Evolutionary conservation across 2,888 invertebrate species (phyloP), one percentile per base, ranked within the genome.

Genomic region (Acanthacorydalis orientalis): DNA sequence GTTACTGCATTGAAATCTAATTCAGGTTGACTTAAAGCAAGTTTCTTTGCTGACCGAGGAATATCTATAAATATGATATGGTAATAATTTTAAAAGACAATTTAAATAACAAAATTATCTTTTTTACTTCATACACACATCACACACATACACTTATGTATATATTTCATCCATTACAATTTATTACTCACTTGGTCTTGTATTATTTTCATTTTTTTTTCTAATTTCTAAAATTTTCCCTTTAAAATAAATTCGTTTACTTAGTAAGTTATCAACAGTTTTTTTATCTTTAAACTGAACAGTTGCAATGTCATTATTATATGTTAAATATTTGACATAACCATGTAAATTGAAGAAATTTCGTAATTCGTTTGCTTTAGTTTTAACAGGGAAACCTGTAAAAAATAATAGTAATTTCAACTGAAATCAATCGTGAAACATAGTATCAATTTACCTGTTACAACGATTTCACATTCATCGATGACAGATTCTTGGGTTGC

Each of bases 331-430:
- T 50, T 49, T 48, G 6, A 23, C 23, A 23, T 52, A 53, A 15
- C 64, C 65, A 54, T 55, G 63, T 43, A 51, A 51, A 9, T 53
- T 52, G 49, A 65, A 60, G 51, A 60, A 61, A 12, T 55, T 51
- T 16, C 57, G 44, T 37, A 63, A 49, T 35, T 56, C 55, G n/a
- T 57, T 55, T 46, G 57, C 54, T 34, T 50, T 50, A 15, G 53
- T 46, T 12, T 53, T 48, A 37, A 14, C 10, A 40, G 31, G 38
- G 35, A 49, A 38, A 1, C 49, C 46, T 47, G 34, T n/a, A 49
- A 12, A 23, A 14, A 41, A 44, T 39, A 15, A 48, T 33, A 44
- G 23, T 32, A 31, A 48, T n/a, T 38, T 40, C 34, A 37, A 14
- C 10, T 43, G 31, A 7, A 16, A 9, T 31, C 9, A n/a, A 43